Evolutionary conservation across 2,113 vertebrate species (phyloP).

Genomic region (Zosterops hypoxanthus): DNA sequence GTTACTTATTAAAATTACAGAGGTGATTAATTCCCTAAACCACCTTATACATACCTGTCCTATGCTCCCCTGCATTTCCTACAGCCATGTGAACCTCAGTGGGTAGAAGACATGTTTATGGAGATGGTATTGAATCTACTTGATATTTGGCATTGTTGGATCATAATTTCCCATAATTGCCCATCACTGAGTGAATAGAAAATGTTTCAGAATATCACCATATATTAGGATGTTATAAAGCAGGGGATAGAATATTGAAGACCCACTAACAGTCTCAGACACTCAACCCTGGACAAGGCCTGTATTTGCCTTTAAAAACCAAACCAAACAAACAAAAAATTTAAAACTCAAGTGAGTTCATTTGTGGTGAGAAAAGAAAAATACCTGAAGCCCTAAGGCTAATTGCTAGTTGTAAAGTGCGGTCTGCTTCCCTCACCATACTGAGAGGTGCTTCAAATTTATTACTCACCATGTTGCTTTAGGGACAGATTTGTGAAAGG

Average conservation of each 20-base stretch:
- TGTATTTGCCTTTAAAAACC: neutral
- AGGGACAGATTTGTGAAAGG: neutral
- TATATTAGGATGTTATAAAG: neutral
- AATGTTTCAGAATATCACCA: neutral
- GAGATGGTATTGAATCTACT: neutral
- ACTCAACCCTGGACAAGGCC: neutral
- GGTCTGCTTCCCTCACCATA: neutral
- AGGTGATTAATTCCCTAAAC: neutral
- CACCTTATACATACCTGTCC: neutral
- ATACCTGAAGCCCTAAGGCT: slow-evolving; percentile 26
- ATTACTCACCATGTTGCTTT: neutral
- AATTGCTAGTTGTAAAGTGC: slow-evolving; percentile 37
- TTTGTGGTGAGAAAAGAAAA: neutral
- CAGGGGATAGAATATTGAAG: neutral
- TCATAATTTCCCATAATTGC: neutral
- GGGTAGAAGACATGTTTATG: neutral
- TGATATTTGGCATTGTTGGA: neutral
- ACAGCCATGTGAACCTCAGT: neutral
- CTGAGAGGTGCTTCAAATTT: neutral
- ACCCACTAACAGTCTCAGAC: neutral
- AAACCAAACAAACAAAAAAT: neutral
- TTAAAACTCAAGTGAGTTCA: neutral
- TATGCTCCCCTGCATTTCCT: neutral
- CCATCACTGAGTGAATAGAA: neutral
- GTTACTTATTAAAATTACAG: neutral